Base-by-base conservation (phyloP, 2,888 invertebrate genomes). In the Leptodirus hochenwartii region DNA sequence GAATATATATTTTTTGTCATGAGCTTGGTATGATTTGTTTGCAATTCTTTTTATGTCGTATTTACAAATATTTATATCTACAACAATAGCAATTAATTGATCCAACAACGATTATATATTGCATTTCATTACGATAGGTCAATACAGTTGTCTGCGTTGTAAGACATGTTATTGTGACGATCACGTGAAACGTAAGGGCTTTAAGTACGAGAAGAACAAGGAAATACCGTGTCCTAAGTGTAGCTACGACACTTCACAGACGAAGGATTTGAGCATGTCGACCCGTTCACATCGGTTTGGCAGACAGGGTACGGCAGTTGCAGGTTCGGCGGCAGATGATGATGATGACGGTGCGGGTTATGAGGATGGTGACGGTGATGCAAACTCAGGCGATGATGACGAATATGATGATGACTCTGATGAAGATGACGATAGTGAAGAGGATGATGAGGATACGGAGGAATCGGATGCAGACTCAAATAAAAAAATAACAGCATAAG, bases 111-210 rank as follows among this genome's bases (percentile, higher is more conserved):
- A n/a, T n/a, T n/a, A n/a, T n/a, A n/a, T n/a, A n/a, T n/a, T n/a
- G n/a, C n/a, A n/a, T n/a, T n/a, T n/a, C n/a, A n/a, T n/a, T n/a
- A n/a, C n/a, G n/a, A n/a, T n/a, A n/a, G n/a, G 93, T 0, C 90
- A 93, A 59, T 88, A 87, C 60, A 90, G 91, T 3, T 95, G 93
- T 53, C 64, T 95, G 45, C 72, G 85, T 45, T 95, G 95, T 61
- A 95, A 95, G 61, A 79, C 78, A 3, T 93, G 91, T 56, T 95
- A 82, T 59, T 95, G 93, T 56, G 91, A 91, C 46, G 93, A 93
- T 59, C 93, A 95, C 59, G 90, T 93, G 35, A 69, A 77, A 32
- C 72, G 93, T 36, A 85, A 85, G 59, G 85, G 85, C 2, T 80
- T 85, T 47, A 87, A 85, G 48, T 84, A 84, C 50, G 76, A 75